Evolutionary conservation across 2,113 vertebrate species (phyloP).

Genomic region (Piprites chloris): DNA sequence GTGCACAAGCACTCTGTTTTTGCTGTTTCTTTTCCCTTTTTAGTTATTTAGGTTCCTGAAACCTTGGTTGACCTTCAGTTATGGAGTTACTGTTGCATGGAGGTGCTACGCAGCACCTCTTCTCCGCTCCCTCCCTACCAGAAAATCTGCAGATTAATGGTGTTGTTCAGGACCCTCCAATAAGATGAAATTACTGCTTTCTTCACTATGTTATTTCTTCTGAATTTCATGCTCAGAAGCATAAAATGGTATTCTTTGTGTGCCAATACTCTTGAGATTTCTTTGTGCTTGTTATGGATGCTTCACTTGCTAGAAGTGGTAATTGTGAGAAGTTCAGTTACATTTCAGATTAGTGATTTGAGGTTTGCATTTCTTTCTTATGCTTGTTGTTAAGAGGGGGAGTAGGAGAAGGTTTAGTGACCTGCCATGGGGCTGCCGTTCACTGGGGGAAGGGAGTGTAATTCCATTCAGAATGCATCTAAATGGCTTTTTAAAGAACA

Average conservation of each 20-base stretch:
- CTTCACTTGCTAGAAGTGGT: background rate
- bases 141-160: background rate
- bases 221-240: background rate
- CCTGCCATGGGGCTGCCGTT: background rate
- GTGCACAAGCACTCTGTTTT: background rate
- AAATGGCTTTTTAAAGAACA: conserved; percentile 3
- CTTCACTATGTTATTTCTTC: background rate
- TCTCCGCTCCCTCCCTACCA: background rate
- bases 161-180: background rate
- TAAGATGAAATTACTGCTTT: background rate
- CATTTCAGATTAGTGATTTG: background rate
- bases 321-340: background rate
- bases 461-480: background rate
- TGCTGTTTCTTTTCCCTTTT: background rate
- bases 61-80: background rate
- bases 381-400: background rate
- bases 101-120: background rate
- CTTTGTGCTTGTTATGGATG: background rate
- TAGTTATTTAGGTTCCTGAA: background rate
- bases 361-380: background rate
- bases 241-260: background rate
- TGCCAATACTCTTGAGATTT: background rate
- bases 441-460: background rate
- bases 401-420: background rate
- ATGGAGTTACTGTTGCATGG: background rate